Base-by-base conservation (phyloP, 2,797 vertebrate genomes). In the Oceanodroma leucorhoa region DNA sequence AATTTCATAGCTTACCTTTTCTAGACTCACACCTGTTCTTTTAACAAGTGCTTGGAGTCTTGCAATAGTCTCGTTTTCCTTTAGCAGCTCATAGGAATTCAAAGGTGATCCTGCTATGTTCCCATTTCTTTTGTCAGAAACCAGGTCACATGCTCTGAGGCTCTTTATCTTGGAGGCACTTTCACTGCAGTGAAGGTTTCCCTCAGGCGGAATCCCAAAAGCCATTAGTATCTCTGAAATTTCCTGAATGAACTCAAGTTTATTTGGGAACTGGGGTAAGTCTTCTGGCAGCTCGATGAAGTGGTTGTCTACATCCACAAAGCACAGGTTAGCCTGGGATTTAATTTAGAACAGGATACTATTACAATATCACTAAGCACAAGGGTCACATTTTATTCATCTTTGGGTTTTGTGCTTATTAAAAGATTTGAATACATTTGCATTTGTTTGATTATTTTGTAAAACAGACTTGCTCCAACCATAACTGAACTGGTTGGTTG, bases 271-370 rank as follows among this genome's bases (percentile, higher is more conserved):
- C 96, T 99, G 99, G 51, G 99, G 99, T 94, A 99, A 96, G 94
- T 99, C 99, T 97, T 99, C 99, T 5, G 99, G 99, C 92, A 99
- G 98, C 93, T 99, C 99, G 13, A 99, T 98, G 89, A 99, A 99
- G 95, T 99, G 99, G 98, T 99, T 99, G 98, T 99, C 99, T 73
- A 99, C 99, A 97, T 99, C 99, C 97, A 99, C 99, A 95, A 99
- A 99, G 98, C 99, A 99, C 94, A 99, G 97, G 96, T 99, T 99
- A 87, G 99, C 99, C 99, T 99, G 94, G 61, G 95, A 97, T 94
- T 96, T 82, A 95, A 98, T 79, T 92, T 10, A 93, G 69, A 77
- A 96, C 7, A 94, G 61, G 51, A 86, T 53, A 79, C n/a, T 26
- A 72, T 95, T 81, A 88, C 17, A 86, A 32, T 8, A 84, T 29